Evolutionary conservation across 2,797 vertebrate species (phyloP).

Genomic region (Limnodromus scolopaceus): DNA sequence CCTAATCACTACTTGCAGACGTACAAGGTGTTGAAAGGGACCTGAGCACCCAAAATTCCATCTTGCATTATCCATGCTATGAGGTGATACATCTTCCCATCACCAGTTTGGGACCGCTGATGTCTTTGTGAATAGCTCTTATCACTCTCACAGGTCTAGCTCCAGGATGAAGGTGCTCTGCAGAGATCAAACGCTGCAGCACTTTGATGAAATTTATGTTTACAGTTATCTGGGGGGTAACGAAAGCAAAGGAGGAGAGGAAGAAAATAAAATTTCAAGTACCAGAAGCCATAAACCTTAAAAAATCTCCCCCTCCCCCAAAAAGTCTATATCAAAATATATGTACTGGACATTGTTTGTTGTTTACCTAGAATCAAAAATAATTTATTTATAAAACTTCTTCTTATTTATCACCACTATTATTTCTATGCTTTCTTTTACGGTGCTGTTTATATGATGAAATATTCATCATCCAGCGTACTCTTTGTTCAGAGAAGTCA

Average conservation of each 20-base stretch:
- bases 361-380: background rate
- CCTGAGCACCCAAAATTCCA: background rate
- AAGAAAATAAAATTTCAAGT: background rate
- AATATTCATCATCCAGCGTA: background rate
- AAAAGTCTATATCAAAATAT: background rate
- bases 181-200: background rate
- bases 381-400: background rate
- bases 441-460: background rate
- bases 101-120: background rate
- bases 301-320: background rate
- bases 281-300: background rate
- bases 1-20: background rate
- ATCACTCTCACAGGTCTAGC: background rate
- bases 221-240: background rate
- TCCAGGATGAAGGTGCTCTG: background rate
- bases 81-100: background rate
- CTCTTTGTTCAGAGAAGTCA: background rate
- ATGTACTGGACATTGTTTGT: background rate
- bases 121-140: background rate
- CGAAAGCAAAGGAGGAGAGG: background rate
- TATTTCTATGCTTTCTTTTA: background rate
- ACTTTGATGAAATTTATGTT: background rate
- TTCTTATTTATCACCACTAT: background rate
- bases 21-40: background rate
- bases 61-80: background rate